Evolutionary conservation across 2,113 vertebrate species (phyloP).

Genomic region (Piaya cayana): DNA sequence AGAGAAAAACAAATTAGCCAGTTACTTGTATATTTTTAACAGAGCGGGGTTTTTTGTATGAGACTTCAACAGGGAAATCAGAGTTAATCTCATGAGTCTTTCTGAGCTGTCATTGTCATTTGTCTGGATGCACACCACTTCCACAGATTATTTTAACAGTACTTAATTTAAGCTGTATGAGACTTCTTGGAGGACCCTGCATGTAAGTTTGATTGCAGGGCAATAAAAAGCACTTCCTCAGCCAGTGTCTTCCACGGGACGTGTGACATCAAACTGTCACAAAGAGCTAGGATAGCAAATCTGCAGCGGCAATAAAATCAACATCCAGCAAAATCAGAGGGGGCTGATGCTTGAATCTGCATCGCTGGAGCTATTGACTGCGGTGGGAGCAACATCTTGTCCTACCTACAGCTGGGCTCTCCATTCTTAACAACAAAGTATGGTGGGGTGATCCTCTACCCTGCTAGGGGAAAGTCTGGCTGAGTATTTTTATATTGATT

Average conservation of each 20-base stretch:
- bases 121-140: not conserved
- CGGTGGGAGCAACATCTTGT: not conserved
- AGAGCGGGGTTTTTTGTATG: not conserved
- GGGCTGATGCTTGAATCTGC: not conserved
- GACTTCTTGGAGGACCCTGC: not conserved
- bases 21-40: not conserved
- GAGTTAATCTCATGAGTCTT: not conserved
- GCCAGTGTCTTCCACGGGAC: not conserved
- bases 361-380: accelerated
- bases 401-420: not conserved
- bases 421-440: accelerated
- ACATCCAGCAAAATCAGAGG: accelerated
- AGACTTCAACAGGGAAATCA: not conserved
- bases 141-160: not conserved
- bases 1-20: conserved; percentile 17
- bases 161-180: not conserved
- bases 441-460: not conserved
- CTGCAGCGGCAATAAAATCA: not conserved
- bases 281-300: accelerated
- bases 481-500: accelerated
- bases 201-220: accelerated
- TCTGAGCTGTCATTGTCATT: not conserved
- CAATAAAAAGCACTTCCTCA: not conserved
- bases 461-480: not conserved
- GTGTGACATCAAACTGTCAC: accelerated